Evolutionary conservation across 2,797 vertebrate genomes (phyloP).

Genomic region (Cephalopachus bancanus): DNA sequence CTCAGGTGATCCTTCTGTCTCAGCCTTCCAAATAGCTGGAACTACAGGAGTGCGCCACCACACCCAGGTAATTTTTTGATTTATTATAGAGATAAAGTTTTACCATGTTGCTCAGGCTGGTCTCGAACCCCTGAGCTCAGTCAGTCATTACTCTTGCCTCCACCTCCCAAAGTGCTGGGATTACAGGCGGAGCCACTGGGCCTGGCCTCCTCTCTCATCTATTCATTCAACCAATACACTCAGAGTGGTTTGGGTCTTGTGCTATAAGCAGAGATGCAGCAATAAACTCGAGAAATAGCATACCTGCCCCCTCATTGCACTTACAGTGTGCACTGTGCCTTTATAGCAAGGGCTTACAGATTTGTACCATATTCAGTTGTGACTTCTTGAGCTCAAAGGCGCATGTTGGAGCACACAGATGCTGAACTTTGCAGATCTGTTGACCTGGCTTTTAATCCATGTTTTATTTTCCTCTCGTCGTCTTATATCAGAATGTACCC

Average conservation of each 20-base stretch:
- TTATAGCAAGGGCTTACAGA: not conserved
- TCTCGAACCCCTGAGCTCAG: not conserved
- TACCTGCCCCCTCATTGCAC: not conserved
- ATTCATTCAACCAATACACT: not conserved
- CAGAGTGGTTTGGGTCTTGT: not conserved
- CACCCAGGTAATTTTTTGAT: too few relatives aligned
- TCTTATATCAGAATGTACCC: not conserved
- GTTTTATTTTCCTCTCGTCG: not conserved
- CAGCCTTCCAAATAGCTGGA: too few relatives aligned
- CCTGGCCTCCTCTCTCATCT: not conserved
- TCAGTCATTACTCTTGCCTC: not conserved
- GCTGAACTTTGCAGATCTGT: not conserved
- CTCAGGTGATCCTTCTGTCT: too few relatives aligned
- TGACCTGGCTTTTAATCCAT: not conserved
- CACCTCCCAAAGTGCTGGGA: not conserved
- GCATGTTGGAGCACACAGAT: not conserved
- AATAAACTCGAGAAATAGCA: not conserved
- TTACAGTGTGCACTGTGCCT: not conserved
- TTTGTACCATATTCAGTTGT: not conserved
- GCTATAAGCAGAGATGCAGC: not conserved
- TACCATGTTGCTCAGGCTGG: not conserved
- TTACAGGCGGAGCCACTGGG: not conserved
- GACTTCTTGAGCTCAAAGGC: not conserved
- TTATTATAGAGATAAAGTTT: not conserved
- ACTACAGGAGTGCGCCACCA: too few relatives aligned